Conservation (phyloP, 1,140 invertebrate genomes). For the Oedothorax gibbosus region DNA sequence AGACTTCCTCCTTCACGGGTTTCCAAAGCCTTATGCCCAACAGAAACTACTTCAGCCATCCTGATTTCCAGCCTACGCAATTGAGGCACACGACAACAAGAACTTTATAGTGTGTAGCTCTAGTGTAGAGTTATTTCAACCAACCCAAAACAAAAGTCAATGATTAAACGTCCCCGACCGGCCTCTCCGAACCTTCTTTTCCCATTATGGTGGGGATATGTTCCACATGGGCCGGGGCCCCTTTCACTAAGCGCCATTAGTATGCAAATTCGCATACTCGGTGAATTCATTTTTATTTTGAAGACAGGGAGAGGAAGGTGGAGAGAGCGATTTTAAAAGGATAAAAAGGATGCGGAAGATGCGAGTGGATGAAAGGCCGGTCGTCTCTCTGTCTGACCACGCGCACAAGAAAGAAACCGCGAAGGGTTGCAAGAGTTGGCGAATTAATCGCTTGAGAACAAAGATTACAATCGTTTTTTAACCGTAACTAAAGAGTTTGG, state of each 20-base stretch:
- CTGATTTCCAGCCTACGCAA: no score
- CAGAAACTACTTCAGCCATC: no score
- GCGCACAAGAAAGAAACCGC: conserved; percentile 28
- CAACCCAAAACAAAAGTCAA: no score
- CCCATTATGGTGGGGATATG: conserved; percentile 57
- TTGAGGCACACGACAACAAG: no score
- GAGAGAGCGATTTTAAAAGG: background rate
- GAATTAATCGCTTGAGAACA: no score
- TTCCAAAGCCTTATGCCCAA: no score
- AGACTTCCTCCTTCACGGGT: no score
- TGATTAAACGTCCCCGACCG: background rate
- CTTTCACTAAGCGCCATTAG: conserved; percentile 57
- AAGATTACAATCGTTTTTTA: no score
- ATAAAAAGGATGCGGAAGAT: conserved; percentile 18
- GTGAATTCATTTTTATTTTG: background rate
- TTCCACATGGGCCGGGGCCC: conserved; percentile 38
- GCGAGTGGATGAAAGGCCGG: conserved; percentile 45
- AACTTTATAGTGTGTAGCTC: no score
- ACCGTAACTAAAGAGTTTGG: no score
- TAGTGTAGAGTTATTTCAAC: no score
- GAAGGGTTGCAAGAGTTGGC: no score
- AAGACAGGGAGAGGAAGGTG: background rate
- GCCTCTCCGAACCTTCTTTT: background rate
- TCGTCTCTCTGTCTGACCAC: conserved; percentile 59
- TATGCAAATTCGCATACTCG: conserved; percentile 52